Evolutionary conservation across 2,888 invertebrate species (phyloP).

Genomic region (Dichetophora obliterata): DNA sequence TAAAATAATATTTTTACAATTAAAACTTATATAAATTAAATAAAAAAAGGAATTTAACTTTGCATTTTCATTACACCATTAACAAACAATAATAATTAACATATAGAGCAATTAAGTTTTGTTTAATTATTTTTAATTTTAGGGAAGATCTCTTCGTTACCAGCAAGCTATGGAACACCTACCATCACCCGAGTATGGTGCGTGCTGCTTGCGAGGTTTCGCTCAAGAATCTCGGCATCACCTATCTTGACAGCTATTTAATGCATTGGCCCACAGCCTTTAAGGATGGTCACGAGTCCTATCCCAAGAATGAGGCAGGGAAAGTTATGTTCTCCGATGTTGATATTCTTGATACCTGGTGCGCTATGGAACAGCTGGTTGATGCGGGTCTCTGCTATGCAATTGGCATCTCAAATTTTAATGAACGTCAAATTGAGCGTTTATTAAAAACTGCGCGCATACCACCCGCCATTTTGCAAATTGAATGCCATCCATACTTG

Average conservation of each 20-base stretch:
- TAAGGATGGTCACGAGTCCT: conserved; percentile 77
- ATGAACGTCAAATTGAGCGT: conserved; percentile 78
- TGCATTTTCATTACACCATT: no score
- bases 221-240: conserved; percentile 78
- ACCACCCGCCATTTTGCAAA: conserved; percentile 77
- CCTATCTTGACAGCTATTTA: conserved; percentile 88
- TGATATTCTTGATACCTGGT: conserved; percentile 82
- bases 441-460: conserved; percentile 75
- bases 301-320: conserved; percentile 74
- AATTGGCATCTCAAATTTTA: conserved; percentile 84
- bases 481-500: conserved; percentile 85
- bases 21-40: no score
- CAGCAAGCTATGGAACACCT: conserved; percentile 91
- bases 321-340: conserved; percentile 75
- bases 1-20: no score
- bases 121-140: neutral
- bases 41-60: no score
- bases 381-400: conserved; percentile 77
- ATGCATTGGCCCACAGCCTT: conserved; percentile 94
- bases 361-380: conserved; percentile 80
- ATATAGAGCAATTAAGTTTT: no score
- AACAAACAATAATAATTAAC: no score
- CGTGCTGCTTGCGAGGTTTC: conserved; percentile 76
- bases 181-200: conserved; percentile 83
- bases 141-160: conserved; percentile 79